Percentiles rank a stretch among this genome's conserved stretches.
phyloP scores from a whole-genome alignment of 2,888 invertebrate species.

The Nebria salina region DNA sequence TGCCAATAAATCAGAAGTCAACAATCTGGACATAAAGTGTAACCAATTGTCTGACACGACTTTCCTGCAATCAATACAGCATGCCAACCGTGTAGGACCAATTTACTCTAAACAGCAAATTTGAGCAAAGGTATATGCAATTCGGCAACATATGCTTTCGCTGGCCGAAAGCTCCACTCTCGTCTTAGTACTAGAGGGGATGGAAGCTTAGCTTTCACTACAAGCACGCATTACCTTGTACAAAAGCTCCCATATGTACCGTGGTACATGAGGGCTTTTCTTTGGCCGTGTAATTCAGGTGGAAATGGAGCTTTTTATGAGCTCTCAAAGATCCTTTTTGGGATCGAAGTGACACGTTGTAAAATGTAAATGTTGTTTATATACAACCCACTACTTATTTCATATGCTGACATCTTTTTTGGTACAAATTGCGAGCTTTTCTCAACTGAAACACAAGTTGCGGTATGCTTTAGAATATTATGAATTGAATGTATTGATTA shows the following conservation, averaged over 20 bases:
- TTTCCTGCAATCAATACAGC: constrained; percentile 28
- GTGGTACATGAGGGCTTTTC: background rate
- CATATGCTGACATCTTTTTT: background rate
- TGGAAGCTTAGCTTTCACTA: background rate
- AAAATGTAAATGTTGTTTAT: background rate
- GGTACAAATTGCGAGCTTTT: no score
- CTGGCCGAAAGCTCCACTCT: background rate
- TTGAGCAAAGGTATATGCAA: background rate
- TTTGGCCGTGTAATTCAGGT: background rate
- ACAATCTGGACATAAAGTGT: constrained; percentile 31
- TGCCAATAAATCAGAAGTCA: constrained; percentile 34
- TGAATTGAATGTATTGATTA: no score
- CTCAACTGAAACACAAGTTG: no score
- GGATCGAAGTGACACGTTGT: background rate
- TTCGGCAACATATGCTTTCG: background rate
- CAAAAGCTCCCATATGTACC: background rate
- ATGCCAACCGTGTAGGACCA: constrained; percentile 27
- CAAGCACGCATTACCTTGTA: background rate
- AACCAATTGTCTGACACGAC: constrained; percentile 32
- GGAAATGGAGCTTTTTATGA: background rate
- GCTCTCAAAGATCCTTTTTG: background rate
- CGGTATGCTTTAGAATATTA: no score
- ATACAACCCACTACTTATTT: background rate
- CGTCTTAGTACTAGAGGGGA: background rate
- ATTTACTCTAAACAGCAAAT: background rate